phyloP scores from a whole-genome alignment of 2,888 invertebrate genomes.

The Melikaiella ostensackeni region DNA sequence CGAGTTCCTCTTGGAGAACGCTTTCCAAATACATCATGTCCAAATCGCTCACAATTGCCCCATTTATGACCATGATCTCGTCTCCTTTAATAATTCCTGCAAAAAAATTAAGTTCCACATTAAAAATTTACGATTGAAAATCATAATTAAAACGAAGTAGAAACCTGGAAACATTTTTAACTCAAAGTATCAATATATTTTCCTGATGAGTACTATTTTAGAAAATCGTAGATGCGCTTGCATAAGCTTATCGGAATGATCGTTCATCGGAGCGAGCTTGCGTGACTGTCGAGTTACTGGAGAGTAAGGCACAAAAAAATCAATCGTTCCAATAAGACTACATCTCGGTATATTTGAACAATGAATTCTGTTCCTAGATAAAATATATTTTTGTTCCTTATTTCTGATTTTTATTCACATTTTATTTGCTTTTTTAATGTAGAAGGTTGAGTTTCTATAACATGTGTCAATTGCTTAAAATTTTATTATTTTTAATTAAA shows the following conservation, averaged over 20 bases:
- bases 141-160: background rate
- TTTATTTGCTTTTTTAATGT: background rate
- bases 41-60: conserved; percentile 97
- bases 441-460: background rate
- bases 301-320: conserved; percentile 37
- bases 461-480: background rate
- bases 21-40: conserved; percentile 99
- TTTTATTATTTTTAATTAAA: background rate
- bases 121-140: conserved; percentile 1
- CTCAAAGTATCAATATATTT: background rate
- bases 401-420: background rate
- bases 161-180: background rate
- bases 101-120: conserved; percentile 42
- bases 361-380: conserved; percentile 1
- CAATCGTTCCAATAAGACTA: conserved; percentile 35
- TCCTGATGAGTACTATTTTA: background rate
- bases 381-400: background rate
- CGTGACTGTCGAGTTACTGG: conserved; percentile 30
- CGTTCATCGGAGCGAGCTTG: conserved; percentile 24
- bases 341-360: background rate
- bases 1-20: conserved; percentile 95
- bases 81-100: conserved; percentile 97
- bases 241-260: conserved; percentile 4
- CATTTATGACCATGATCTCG: conserved; percentile 99
- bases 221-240: background rate